Evolutionary conservation across 2,113 vertebrate species (phyloP), one percentile per base, ranked within the genome.

Genomic region (Archocentrus centrarchus): DNA sequence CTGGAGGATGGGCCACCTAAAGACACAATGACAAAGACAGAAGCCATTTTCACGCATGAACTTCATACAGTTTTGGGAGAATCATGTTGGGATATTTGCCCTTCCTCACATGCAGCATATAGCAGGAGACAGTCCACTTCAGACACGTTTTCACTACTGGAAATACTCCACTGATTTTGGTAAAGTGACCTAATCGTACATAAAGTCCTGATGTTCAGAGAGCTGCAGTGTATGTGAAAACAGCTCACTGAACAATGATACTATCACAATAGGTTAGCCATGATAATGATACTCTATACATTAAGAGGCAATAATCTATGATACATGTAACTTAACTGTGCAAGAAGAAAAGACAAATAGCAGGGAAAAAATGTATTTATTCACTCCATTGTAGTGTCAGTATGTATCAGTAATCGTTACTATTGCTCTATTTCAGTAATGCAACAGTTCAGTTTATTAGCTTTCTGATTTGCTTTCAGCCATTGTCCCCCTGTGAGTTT

Each of bases 1-100:
- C 98, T 0, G 98, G 98, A 92, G 98, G 98, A 88, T 99, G 98
- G 82, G 98, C 98, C 61, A 99, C 98, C 98, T 99, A 82, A 80
- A 47, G 59, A 84, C 22, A 76, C 59, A 87, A 41, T 8, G 5
- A 66, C 37, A 79, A 41, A 83, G 47, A 30, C 6, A 64, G 7
- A 22, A 50, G 80, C 20, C 59, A 32, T 53, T 53, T n/a, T 73
- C 27, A 53, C 17, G 50, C 0, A 2, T 3, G 17, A 73, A 53
- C 66, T 14, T 73, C 53, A 18, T 53, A 30, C 22, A 53, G 15
- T 32, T 70, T 32, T 5, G 44, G 44, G 44, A 70, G 3, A 53
- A 53, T 53, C 17, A 53, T 27, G 1, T 73, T 13, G 17, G 3
- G 18, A 55, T 55, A 55, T 55, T 55, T 55, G 17, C 30, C 44